Evolutionary conservation across 2,113 vertebrate genomes (phyloP).

Genomic region (Tretioscincus oriximinensis): DNA sequence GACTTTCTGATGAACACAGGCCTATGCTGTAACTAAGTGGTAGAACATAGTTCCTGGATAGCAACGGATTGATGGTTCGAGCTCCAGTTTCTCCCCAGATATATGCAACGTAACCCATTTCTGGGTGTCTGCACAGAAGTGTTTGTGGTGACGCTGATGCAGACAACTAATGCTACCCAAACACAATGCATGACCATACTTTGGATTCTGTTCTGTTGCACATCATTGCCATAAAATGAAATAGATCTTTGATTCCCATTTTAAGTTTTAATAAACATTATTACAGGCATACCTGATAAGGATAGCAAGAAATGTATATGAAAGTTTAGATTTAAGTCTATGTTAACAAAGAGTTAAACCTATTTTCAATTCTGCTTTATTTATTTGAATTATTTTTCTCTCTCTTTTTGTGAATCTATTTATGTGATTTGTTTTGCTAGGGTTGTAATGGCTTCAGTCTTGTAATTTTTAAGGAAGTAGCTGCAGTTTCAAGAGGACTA

Average conservation of each 20-base stretch:
- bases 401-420: constrained; percentile 16
- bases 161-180: too few relatives aligned
- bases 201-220: neutral
- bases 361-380: neutral
- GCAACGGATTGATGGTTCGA: too few relatives aligned
- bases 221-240: constrained; percentile 42
- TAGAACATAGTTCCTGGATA: too few relatives aligned
- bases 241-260: constrained; percentile 34
- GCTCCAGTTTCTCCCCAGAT: too few relatives aligned
- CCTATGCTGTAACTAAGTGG: neutral
- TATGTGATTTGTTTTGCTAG: neutral
- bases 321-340: constrained; percentile 9
- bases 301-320: constrained; percentile 19
- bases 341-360: neutral
- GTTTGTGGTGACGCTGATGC: too few relatives aligned
- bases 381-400: neutral
- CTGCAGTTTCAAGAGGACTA: neutral
- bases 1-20: too few relatives aligned
- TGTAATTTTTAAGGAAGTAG: constrained; percentile 25
- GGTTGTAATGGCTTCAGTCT: neutral
- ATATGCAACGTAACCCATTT: too few relatives aligned
- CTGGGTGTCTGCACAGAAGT: too few relatives aligned
- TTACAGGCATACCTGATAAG: constrained; percentile 41
- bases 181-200: neutral
- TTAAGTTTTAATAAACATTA: constrained; percentile 16